A percentile compares a stretch with the other conserved stretches of the same genome.
These are phyloP conservation scores for Caenorhabditis remanei DNA, from an alignment of 1,140 invertebrate species.

Conservation along the genomic window DNA sequence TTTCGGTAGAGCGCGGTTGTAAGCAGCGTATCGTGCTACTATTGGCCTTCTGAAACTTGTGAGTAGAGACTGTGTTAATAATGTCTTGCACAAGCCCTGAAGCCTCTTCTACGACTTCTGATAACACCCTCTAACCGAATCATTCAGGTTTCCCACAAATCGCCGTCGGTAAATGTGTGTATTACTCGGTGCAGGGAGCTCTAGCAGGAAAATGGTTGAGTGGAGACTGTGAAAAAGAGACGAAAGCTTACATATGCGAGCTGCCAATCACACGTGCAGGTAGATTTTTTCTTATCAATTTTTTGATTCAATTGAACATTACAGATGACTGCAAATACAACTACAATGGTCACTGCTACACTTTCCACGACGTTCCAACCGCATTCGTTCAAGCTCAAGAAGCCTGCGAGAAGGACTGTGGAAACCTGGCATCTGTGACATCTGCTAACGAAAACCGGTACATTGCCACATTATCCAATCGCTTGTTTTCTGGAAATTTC, in stretches of 20 bases:
- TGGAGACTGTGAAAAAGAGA: background rate
- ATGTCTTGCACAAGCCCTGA: no score
- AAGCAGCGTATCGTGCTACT: no score
- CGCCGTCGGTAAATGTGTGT: background rate
- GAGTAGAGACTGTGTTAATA: no score
- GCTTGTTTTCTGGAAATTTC: background rate
- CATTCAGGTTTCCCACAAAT: background rate
- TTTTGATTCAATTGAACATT: no score
- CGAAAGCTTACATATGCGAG: background rate
- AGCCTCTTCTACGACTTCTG: no score
- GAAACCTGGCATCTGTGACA: background rate
- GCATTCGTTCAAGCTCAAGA: background rate
- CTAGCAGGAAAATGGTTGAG: background rate
- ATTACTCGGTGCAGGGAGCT: background rate
- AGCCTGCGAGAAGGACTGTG: background rate
- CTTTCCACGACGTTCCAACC: background rate
- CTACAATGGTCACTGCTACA: conserved; percentile 15
- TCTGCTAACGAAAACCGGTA: conserved; percentile 15
- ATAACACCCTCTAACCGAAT: background rate
- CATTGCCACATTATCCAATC: background rate
- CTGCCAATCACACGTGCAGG: background rate
- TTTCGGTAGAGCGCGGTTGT: no score
- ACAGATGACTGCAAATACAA: background rate
- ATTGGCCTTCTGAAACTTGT: no score
- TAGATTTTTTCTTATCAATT: background rate